Percentiles rank a stretch among this genome's conserved stretches.
These are phyloP conservation scores for Odobenus rosmarus DNA, from an alignment of 2,113 vertebrate species.

Conservation along the genomic window DNA sequence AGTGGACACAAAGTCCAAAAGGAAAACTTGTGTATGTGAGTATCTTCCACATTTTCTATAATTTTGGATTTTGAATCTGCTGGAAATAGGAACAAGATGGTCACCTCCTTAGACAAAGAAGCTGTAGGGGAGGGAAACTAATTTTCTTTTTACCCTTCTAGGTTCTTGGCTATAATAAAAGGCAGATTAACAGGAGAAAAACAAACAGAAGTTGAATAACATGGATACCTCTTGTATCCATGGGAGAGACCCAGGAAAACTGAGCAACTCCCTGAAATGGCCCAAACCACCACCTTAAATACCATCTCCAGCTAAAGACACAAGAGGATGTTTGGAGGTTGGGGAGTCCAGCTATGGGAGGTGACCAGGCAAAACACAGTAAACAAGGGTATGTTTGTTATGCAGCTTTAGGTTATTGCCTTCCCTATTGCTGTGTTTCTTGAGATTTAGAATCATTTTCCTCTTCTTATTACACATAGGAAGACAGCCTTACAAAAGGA, in stretches of 20 bases:
- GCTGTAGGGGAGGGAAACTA: background rate
- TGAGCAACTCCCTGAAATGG: background rate
- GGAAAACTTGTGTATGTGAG: background rate
- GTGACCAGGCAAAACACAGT: background rate
- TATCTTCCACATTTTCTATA: background rate
- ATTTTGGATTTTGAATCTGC: background rate
- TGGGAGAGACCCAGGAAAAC: background rate
- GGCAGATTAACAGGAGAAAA: background rate
- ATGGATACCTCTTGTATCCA: background rate
- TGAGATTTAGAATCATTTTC: background rate
- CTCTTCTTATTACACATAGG: background rate
- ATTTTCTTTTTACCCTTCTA: background rate
- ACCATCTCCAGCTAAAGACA: background rate
- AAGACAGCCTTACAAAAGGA: background rate
- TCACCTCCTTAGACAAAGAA: background rate
- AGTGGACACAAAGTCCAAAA: background rate
- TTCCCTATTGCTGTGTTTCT: background rate
- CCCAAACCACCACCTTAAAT: background rate
- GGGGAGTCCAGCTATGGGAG: background rate
- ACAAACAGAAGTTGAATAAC: background rate
- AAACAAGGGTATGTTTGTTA: background rate
- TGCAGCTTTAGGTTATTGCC: background rate
- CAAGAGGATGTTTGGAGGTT: background rate
- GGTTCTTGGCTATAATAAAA: background rate
- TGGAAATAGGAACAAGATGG: background rate